Percentiles rank a stretch among this genome's conserved stretches.
phyloP scores from a whole-genome alignment of 1,140 invertebrate genomes.

The Zaprionus nigranus region DNA sequence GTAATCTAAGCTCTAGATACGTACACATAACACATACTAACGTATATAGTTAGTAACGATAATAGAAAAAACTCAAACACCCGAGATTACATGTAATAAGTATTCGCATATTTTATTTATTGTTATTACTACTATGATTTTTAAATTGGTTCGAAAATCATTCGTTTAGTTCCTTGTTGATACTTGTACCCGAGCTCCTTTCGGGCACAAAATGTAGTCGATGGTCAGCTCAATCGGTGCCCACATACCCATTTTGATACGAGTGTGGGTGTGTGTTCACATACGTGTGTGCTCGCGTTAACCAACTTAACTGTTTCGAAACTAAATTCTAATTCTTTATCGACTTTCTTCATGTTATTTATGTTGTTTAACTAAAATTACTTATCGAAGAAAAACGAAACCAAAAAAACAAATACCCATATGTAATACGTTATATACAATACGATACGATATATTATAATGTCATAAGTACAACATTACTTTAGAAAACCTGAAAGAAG shows the following conservation, averaged over 20 bases:
- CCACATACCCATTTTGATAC: neutral
- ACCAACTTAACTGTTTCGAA: slow-evolving; percentile 26
- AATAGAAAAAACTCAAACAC: slow-evolving; percentile 11
- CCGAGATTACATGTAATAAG: slow-evolving; percentile 17
- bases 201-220: neutral
- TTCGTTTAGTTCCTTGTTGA: slow-evolving; percentile 6
- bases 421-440: slow-evolving; percentile 11
- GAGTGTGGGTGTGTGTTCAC: neutral
- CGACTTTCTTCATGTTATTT: slow-evolving; percentile 23
- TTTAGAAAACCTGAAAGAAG: neutral
- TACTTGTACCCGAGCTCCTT: slow-evolving; percentile 13
- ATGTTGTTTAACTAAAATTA: slow-evolving; percentile 13
- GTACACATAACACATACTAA: slow-evolving; percentile 28
- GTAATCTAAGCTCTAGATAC: slow-evolving; percentile 10
- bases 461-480: slow-evolving; percentile 6
- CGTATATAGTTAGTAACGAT: slow-evolving; percentile 26
- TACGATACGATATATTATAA: neutral
- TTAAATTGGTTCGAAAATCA: slow-evolving; percentile 9
- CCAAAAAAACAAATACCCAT: slow-evolving; percentile 1
- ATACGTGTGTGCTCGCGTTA: slow-evolving; percentile 22
- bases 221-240: neutral
- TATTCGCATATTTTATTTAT: slow-evolving; percentile 12
- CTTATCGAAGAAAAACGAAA: slow-evolving; percentile 2
- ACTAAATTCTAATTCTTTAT: slow-evolving; percentile 15
- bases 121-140: slow-evolving; percentile 7